Evolutionary conservation across 2,888 invertebrate genomes (phyloP).

Genomic region (Tetramorium bicarinatum): DNA sequence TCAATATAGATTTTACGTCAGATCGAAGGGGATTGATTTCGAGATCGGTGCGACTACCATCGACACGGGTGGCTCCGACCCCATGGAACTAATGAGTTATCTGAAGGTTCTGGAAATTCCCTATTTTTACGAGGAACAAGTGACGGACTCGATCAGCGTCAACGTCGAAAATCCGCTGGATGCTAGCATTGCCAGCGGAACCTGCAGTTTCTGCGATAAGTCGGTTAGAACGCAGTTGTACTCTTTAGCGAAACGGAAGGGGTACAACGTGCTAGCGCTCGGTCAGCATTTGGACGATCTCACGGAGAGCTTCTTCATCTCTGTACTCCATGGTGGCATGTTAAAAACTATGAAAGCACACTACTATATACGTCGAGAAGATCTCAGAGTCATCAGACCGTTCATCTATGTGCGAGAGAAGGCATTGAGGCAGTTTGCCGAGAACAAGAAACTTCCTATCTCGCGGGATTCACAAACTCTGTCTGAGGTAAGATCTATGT

Average conservation of each 20-base stretch:
- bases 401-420: constrained; percentile 95
- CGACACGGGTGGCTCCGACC: constrained; percentile 88
- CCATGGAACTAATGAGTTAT: constrained; percentile 88
- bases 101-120: constrained; percentile 88
- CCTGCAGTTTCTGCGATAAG: constrained; percentile 91
- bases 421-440: constrained; percentile 91
- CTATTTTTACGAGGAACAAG: constrained; percentile 89
- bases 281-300: constrained; percentile 95
- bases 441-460: constrained; percentile 90
- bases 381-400: constrained; percentile 94
- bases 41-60: constrained; percentile 92
- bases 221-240: constrained; percentile 92
- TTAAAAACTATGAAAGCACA: constrained; percentile 93
- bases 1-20: constrained; percentile 93
- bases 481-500: constrained; percentile 66
- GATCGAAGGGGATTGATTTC: constrained; percentile 92
- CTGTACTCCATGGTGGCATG: constrained; percentile 93
- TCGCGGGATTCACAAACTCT: constrained; percentile 53
- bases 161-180: constrained; percentile 81
- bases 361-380: constrained; percentile 93
- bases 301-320: constrained; percentile 93
- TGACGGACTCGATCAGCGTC: constrained; percentile 91
- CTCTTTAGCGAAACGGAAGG: constrained; percentile 91
- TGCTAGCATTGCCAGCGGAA: constrained; percentile 85
- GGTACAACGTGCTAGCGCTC: constrained; percentile 95